Evolutionary conservation across 2,113 vertebrate genomes (phyloP).

Genomic region (Psittacara wagleri): DNA sequence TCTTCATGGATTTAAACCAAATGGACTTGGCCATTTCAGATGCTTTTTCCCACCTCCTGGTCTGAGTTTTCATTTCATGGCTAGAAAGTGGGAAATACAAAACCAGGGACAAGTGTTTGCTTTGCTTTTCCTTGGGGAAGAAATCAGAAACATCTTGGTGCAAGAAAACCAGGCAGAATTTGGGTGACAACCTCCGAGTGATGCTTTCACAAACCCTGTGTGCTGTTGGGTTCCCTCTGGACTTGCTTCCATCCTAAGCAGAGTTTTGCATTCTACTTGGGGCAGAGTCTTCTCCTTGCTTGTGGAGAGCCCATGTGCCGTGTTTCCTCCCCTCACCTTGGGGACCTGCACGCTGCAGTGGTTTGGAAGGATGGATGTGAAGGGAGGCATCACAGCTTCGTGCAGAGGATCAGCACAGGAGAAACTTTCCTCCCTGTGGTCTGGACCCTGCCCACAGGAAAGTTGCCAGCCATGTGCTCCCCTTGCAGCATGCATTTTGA

Average conservation of each 20-base stretch:
- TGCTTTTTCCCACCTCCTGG: background rate
- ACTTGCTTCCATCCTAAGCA: background rate
- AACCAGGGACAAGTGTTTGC: background rate
- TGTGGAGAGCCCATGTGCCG: background rate
- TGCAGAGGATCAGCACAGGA: background rate
- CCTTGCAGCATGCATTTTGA: background rate
- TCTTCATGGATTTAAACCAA: background rate
- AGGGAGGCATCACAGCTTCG: background rate
- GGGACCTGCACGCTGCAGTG: background rate
- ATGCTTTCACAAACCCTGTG: background rate
- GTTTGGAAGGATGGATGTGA: background rate
- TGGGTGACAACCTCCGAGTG: background rate
- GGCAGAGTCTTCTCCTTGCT: background rate
- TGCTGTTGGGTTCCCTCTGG: background rate
- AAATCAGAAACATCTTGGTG: background rate
- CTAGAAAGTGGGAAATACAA: background rate
- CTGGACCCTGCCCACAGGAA: background rate
- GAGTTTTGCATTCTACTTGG: background rate
- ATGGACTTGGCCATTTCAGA: background rate
- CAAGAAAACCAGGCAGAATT: background rate
- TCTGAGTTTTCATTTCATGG: background rate
- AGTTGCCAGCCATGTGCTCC: background rate
- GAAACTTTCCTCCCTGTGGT: background rate
- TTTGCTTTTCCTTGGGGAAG: background rate
- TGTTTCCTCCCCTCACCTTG: rapidly evolving